Conservation (phyloP, 92 coral and sea anemone species). For the Parazoanthus atlanticus region DNA sequence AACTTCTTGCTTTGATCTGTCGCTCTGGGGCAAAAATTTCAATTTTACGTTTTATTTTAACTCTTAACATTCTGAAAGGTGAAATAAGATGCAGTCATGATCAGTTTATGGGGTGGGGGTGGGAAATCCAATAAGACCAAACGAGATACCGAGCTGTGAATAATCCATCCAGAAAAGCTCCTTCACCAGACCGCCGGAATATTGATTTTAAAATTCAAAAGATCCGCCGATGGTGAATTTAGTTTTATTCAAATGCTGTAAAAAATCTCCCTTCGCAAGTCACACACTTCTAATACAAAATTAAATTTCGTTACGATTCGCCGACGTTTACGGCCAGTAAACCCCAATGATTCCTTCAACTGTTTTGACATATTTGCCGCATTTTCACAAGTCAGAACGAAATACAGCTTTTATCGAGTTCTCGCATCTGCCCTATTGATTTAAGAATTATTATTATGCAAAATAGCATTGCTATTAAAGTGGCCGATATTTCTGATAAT, state of each 20-base stretch:
- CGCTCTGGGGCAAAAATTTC: background rate
- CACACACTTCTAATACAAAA: background rate
- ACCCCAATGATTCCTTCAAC: too few relatives aligned
- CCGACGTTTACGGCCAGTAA: background rate
- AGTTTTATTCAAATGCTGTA: background rate
- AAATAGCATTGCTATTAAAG: conserved; percentile 4
- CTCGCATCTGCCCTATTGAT: conserved; percentile 19
- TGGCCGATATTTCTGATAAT: conserved; percentile 19
- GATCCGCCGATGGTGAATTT: background rate
- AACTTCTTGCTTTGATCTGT: background rate
- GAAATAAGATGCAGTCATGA: too few relatives aligned
- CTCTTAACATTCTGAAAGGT: too few relatives aligned
- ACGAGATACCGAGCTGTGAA: background rate
- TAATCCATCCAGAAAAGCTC: background rate
- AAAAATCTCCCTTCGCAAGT: background rate
- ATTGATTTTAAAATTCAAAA: conserved; percentile 5
- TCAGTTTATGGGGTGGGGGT: background rate
- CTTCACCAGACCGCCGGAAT: background rate
- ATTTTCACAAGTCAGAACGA: background rate
- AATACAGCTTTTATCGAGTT: conserved; percentile 8
- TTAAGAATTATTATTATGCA: background rate
- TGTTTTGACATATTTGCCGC: background rate
- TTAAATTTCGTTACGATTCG: background rate
- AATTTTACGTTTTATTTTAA: background rate
- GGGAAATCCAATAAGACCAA: background rate